Percentiles rank a stretch among this genome's conserved stretches.
Conservation (phyloP, 2,888 invertebrate species). For the Resseliella maxima region DNA sequence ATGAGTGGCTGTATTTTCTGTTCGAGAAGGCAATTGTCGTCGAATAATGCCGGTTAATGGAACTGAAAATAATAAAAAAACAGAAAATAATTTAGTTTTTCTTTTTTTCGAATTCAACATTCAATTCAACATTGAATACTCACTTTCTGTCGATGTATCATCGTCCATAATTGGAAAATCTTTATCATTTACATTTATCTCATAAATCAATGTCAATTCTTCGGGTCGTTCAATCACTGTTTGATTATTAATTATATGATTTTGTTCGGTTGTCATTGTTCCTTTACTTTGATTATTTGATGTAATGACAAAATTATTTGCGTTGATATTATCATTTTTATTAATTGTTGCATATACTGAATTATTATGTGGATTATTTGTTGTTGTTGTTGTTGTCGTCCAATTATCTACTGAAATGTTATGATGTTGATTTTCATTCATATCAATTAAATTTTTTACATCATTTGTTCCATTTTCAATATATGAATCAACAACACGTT, state of each 20-base stretch:
- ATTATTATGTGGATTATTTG: neutral
- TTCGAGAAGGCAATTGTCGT: neutral
- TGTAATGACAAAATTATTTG: neutral
- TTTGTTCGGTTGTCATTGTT: neutral
- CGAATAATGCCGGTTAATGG: constrained; percentile 53
- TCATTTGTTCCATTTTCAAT: constrained; percentile 35
- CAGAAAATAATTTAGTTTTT: too few relatives aligned
- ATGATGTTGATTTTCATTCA: constrained; percentile 61
- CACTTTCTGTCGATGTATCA: neutral
- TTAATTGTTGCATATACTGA: neutral
- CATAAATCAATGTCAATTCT: constrained; percentile 24
- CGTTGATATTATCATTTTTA: neutral
- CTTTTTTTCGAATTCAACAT: neutral
- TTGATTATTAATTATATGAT: constrained; percentile 61
- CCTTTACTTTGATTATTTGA: neutral
- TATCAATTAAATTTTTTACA: constrained; percentile 65
- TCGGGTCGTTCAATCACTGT: constrained; percentile 56
- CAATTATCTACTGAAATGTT: neutral
- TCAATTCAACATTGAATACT: neutral
- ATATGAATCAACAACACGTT: constrained; percentile 63
- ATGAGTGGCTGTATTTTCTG: neutral
- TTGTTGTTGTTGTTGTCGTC: neutral
- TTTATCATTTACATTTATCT: constrained; percentile 31
- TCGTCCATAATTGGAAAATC: constrained; percentile 26
- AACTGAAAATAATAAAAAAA: too few relatives aligned